Conservation (phyloP, 1,140 invertebrate species). For the Nixonia krombeini region DNA sequence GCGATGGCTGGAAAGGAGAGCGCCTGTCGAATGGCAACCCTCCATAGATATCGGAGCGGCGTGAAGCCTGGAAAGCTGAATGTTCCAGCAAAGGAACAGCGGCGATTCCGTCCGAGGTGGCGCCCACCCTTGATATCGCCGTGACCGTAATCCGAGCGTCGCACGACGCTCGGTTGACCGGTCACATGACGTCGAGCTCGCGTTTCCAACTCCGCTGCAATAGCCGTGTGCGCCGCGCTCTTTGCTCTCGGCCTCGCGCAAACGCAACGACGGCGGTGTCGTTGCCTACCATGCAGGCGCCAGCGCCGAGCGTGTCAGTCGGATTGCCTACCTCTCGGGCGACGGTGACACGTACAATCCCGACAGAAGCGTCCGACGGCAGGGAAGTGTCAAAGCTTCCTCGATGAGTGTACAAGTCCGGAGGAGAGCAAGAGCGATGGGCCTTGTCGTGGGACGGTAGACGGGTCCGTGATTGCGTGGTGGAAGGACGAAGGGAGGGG, state of each 20-base stretch:
- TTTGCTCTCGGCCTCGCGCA: conserved; percentile 2
- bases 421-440: background rate
- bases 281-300: conserved; percentile 24
- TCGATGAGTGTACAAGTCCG: background rate
- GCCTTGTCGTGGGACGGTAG: background rate
- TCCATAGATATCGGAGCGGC: too few species aligned
- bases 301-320: conserved; percentile 39
- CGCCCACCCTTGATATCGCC: too few species aligned
- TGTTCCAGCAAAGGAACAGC: too few species aligned
- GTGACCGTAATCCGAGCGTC: too few species aligned
- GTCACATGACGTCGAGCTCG: too few species aligned
- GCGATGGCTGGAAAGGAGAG: too few species aligned
- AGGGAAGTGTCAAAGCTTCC: background rate
- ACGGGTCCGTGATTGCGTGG: background rate
- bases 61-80: too few species aligned
- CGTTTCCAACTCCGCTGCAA: too few species aligned
- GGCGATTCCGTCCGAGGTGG: too few species aligned
- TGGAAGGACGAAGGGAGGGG: too few species aligned
- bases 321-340: conserved; percentile 56
- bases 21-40: too few species aligned
- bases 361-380: conserved; percentile 7
- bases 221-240: background rate
- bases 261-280: conserved; percentile 3
- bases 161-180: too few species aligned
- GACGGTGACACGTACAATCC: conserved; percentile 34